phyloP scores from a whole-genome alignment of 2,797 vertebrate genomes.

The Siniperca scherzeri region DNA sequence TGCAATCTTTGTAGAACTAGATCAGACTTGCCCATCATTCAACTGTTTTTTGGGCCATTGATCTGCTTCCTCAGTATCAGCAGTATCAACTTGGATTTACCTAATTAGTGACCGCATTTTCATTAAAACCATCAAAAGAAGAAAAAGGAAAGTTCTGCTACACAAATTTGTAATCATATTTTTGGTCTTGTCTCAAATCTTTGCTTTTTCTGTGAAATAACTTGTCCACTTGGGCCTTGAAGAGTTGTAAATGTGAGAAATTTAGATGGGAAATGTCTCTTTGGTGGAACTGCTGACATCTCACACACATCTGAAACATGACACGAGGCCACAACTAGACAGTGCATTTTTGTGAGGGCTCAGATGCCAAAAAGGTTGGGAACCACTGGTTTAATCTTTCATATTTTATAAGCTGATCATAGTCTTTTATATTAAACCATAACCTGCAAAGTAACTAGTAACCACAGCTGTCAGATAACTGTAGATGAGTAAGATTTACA shows the following conservation, averaged over 20 bases:
- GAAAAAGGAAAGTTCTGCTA: background rate
- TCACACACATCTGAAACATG: background rate
- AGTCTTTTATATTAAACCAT: background rate
- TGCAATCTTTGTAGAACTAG: too few species aligned
- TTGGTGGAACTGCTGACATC: background rate
- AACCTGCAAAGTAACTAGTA: background rate
- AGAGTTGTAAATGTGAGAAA: background rate
- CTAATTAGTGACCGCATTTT: too few species aligned
- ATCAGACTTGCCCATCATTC: too few species aligned
- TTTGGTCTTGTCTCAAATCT: background rate
- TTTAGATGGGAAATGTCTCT: background rate
- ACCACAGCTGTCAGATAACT: background rate
- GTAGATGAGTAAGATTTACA: background rate
- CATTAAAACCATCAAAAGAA: too few species aligned
- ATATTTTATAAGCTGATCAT: background rate
- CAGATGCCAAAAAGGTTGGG: background rate
- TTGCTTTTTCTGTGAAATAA: background rate
- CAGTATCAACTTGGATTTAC: too few species aligned
- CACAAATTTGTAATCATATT: background rate
- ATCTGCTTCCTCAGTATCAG: too few species aligned
- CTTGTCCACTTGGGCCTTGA: background rate
- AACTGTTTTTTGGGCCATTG: too few species aligned
- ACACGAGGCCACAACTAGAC: background rate
- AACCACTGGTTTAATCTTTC: background rate
- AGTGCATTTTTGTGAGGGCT: rapidly evolving